Evolutionary conservation across 1,140 invertebrate species (phyloP), one percentile per base, ranked within the genome.

Genomic region (Rhyzopertha dominica): DNA sequence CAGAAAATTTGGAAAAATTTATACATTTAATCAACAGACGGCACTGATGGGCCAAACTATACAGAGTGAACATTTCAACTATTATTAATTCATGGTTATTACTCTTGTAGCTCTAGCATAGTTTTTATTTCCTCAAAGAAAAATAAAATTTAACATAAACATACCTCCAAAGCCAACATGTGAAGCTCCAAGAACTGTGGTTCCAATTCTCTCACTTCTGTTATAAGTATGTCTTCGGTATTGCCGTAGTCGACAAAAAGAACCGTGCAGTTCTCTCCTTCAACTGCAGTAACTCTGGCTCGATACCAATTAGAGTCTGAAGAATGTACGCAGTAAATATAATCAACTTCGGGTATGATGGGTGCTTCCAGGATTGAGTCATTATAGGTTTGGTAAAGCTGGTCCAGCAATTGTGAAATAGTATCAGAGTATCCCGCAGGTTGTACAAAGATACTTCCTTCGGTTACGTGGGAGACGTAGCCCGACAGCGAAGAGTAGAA

Each of bases 161-260:
- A 48, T 47, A 63, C 54, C 46, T 52, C 40, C 4, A 61, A 16
- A 44, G 56, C 54, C 34, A 62, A 39, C 9, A 54, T 50, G 29
- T 46, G 47, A 14, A 50, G 45, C 13, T 53, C 47, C 12, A 49
- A 45, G 46, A 62, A 62, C 42, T 58, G 29, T 5, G 17, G 23
- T 13, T 29, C 31, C 13, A 65, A 30, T 28, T 55, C 51, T 35
- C 60, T 49, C 2, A 65, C 31, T 1, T 35, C 32, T 10, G 26
- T 25, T 23, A 56, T 49, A 30, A 29, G 29, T 0, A 85, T 63
- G 17, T 60, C 68, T 64, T 87, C 83, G 18, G 74, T 73, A 62
- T 88, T 87, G 7, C 86, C 87, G 65, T 85, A 88, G 63, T 90
- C 87, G 3, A 87, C 65, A 63, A 82, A 90, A 5, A 76, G 67